phyloP scores from a whole-genome alignment of 2,113 vertebrate species.

The Scytalopus superciliaris region DNA sequence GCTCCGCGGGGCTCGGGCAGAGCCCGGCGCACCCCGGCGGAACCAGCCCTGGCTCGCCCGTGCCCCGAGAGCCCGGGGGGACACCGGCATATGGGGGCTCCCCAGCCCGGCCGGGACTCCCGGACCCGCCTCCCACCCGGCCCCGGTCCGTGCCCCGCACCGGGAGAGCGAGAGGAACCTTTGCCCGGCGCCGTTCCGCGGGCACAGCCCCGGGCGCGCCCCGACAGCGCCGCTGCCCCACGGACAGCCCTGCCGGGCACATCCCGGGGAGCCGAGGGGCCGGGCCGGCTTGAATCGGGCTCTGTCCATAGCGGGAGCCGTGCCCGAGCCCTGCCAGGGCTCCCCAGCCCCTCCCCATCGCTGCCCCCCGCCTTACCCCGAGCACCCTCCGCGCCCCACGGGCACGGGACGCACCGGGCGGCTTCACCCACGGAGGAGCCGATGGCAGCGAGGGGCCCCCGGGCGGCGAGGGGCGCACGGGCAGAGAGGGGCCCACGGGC shows the following conservation, averaged over 20 bases:
- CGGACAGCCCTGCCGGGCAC: too few species aligned
- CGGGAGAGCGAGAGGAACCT: neutral
- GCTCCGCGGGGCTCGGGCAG: neutral
- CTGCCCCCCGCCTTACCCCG: neutral
- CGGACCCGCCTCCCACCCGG: neutral
- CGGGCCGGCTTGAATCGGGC: neutral
- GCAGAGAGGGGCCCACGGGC: fast-evolving
- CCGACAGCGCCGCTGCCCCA: too few species aligned
- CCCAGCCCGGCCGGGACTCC: neutral
- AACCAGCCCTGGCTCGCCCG: neutral
- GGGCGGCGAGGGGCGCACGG: too few species aligned
- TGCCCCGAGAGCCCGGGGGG: neutral
- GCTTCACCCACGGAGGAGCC: fast-evolving
- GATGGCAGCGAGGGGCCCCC: neutral
- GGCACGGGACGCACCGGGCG: fast-evolving
- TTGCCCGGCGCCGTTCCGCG: neutral
- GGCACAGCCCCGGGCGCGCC: neutral
- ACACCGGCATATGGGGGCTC: neutral
- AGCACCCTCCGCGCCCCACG: neutral
- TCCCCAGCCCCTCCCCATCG: neutral
- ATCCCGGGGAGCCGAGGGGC: too few species aligned
- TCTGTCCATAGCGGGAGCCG: fast-evolving
- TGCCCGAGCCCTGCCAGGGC: neutral
- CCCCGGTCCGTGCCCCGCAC: fast-evolving
- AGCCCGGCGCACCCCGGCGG: neutral